Percentiles rank a stretch among this genome's conserved stretches.
phyloP scores from a whole-genome alignment of 2,113 vertebrate species.

The Dipodomys spectabilis region DNA sequence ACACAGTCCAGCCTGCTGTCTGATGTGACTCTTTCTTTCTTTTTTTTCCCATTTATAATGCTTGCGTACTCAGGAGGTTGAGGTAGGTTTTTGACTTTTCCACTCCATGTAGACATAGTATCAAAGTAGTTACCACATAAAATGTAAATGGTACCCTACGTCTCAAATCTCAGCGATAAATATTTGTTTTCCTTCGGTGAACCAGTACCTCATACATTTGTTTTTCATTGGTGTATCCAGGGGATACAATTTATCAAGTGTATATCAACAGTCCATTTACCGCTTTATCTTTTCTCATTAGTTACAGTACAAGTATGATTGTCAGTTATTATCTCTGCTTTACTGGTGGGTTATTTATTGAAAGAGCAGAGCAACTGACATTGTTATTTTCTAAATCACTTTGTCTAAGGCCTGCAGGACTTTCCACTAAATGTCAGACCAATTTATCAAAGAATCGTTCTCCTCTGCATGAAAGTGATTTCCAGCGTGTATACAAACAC shows the following conservation, averaged over 20 bases:
- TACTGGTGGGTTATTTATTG: constrained; percentile 79
- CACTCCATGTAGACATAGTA: constrained; percentile 77
- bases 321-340: constrained; percentile 80
- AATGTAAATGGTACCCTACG: constrained; percentile 65
- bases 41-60: constrained; percentile 87
- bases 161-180: constrained; percentile 59
- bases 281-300: constrained; percentile 81
- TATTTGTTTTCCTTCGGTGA: constrained; percentile 76
- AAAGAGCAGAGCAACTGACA: constrained; percentile 69
- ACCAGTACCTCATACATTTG: constrained; percentile 54
- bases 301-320: constrained; percentile 77
- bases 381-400: constrained; percentile 80
- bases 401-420: constrained; percentile 77
- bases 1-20: constrained; percentile 77
- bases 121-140: constrained; percentile 69
- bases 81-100: constrained; percentile 88
- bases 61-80: constrained; percentile 89
- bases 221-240: constrained; percentile 68
- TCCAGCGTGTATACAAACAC: constrained; percentile 43
- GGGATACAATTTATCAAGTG: constrained; percentile 77
- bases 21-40: constrained; percentile 84
- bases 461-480: constrained; percentile 68
- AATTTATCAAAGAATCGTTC: constrained; percentile 76
- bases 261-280: constrained; percentile 77
- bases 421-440: constrained; percentile 78